Conservation (phyloP, 2,113 vertebrate genomes). For the Lagopus leucura region DNA sequence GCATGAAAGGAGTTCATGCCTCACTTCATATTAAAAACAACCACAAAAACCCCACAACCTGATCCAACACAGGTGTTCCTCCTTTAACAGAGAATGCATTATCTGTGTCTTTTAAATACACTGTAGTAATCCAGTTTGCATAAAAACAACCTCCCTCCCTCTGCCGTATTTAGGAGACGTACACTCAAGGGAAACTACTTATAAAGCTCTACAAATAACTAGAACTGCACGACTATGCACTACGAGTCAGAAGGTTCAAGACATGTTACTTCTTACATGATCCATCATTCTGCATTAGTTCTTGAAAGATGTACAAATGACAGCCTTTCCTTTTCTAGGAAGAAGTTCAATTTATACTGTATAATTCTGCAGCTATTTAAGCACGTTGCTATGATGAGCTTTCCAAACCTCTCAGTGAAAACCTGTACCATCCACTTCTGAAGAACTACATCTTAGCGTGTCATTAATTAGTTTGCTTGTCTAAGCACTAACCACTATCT, state of each 20-base stretch:
- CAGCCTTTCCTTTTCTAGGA: background rate
- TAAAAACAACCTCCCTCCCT: background rate
- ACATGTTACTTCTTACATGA: accelerated
- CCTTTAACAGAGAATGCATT: background rate
- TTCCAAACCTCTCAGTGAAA: background rate
- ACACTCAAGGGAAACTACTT: background rate
- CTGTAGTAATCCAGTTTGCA: background rate
- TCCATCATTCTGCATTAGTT: background rate
- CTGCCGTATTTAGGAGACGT: background rate
- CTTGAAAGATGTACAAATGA: background rate
- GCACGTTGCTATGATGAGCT: background rate
- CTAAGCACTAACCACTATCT: background rate
- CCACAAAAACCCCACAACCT: background rate
- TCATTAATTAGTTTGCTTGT: background rate
- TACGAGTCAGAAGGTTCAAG: background rate
- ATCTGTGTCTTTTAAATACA: background rate
- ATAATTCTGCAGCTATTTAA: background rate
- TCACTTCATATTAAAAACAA: background rate
- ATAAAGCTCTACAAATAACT: background rate
- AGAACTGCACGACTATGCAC: background rate
- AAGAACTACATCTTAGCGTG: background rate
- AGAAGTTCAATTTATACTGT: background rate
- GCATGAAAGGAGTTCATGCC: background rate
- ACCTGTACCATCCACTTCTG: background rate
- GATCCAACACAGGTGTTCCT: background rate